A percentile compares a stretch with the other conserved stretches of the same genome.
Evolutionary conservation across 1,140 invertebrate genomes (phyloP).

Genomic region (Drosophila carrolli): DNA sequence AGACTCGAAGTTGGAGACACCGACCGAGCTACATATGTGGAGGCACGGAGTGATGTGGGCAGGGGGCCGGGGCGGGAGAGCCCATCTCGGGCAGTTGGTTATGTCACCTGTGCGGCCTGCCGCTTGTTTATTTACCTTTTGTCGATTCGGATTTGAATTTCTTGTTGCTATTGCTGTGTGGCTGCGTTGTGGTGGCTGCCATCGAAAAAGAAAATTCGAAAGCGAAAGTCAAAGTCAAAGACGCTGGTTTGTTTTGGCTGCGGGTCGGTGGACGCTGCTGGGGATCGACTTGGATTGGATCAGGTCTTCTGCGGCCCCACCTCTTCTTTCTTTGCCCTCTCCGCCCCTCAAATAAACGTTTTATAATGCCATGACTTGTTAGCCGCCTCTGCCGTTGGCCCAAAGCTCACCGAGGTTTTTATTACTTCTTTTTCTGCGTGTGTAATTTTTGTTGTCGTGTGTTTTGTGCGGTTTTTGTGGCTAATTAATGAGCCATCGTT

Average conservation of each 20-base stretch:
- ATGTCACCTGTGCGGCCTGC: conserved; percentile 62
- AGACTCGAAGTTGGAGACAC: conserved; percentile 1
- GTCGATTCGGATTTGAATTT: conserved; percentile 42
- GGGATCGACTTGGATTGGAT: conserved; percentile 20
- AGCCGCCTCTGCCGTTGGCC: conserved; percentile 12
- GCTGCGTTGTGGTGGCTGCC: conserved; percentile 7
- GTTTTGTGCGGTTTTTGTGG: conserved; percentile 27
- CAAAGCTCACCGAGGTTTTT: conserved; percentile 9
- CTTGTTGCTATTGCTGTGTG: conserved; percentile 14
- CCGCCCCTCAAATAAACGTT: conserved; percentile 24
- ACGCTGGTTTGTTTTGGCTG: conserved; percentile 37
- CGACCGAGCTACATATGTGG: not conserved
- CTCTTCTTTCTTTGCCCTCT: not conserved
- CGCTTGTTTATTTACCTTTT: conserved; percentile 57
- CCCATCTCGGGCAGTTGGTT: conserved; percentile 75
- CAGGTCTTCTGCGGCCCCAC: conserved; percentile 19
- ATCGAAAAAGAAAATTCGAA: conserved; percentile 80
- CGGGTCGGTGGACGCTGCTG: conserved; percentile 44
- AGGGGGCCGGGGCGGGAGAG: not conserved
- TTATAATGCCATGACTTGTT: conserved; percentile 66
- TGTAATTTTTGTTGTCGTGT: conserved; percentile 19
- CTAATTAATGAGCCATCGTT: conserved; percentile 59
- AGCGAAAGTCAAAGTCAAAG: conserved; percentile 83
- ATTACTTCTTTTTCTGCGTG: conserved; percentile 25
- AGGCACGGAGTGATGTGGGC: not conserved